Conservation (phyloP, 1,140 invertebrate species). For the Cydia amplana region DNA sequence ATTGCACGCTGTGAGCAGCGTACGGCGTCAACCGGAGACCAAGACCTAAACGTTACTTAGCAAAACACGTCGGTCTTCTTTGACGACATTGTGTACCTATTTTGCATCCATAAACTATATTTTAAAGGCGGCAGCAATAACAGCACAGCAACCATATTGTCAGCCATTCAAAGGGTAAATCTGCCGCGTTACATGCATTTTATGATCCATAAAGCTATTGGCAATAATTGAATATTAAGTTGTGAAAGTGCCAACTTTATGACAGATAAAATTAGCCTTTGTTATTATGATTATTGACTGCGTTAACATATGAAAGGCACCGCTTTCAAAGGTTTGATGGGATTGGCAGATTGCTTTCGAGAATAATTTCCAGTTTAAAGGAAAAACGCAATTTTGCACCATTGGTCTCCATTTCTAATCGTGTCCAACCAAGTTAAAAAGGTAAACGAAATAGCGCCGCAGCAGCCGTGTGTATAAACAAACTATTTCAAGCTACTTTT, state of each 20-base stretch:
- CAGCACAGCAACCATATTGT: background rate
- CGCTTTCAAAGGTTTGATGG: background rate
- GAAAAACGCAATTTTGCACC: too few relatives aligned
- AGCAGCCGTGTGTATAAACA: too few relatives aligned
- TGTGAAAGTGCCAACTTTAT: background rate
- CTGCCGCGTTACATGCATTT: background rate
- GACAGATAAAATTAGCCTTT: conserved; percentile 9
- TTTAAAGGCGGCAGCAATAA: conserved; percentile 1
- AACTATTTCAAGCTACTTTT: too few relatives aligned
- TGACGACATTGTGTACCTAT: background rate
- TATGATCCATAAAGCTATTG: background rate
- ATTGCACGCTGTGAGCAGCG: too few relatives aligned
- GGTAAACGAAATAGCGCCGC: too few relatives aligned
- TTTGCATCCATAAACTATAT: background rate
- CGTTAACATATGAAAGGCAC: conserved; percentile 1
- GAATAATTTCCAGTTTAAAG: too few relatives aligned
- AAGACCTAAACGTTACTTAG: background rate
- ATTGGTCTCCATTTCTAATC: too few relatives aligned
- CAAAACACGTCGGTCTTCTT: background rate
- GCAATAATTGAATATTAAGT: conserved; percentile 3
- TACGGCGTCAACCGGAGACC: too few relatives aligned
- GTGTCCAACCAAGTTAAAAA: too few relatives aligned
- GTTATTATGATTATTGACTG: conserved; percentile 8
- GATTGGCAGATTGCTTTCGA: too few relatives aligned
- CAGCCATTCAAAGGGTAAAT: conserved; percentile 2